Base-by-base conservation (phyloP, 2,888 invertebrate genomes). In the Clusia tigrina region DNA sequence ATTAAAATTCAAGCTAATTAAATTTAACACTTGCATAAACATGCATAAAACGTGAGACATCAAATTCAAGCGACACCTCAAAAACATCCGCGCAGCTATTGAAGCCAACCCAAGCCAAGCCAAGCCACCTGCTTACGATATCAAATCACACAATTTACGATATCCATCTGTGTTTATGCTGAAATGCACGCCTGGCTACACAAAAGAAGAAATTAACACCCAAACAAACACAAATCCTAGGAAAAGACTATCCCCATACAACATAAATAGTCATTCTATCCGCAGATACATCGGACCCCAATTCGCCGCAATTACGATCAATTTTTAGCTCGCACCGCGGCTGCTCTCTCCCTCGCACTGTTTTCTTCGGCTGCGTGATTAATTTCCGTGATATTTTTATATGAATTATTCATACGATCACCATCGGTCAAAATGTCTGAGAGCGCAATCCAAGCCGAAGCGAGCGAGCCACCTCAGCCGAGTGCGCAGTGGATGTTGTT, bases 71-170 rank as follows among this genome's bases (percentile, higher is more conserved):
- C n/a, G n/a, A n/a, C n/a, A n/a, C n/a, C n/a, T n/a, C 42, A 42
- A 42, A 42, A 42, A 42, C 12, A 42, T 12, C 10, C 42, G 3
- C 5, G 48, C 22, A 20, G 3, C 5, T 20, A 20, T 20, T 48
- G 18, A 22, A n/a, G n/a, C n/a, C n/a, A n/a, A n/a, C n/a, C n/a
- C n/a, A n/a, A n/a, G n/a, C n/a, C n/a, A n/a, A n/a, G n/a, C 42
- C 6, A 42, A 48, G 22, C 48, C 48, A 48, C 48, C 48, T 48
- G 48, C 20, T 48, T 48, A 48, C 48, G 48, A 18, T 48, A 48
- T 20, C 20, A 48, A 6, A 42, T n/a, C 42, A 15, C n/a, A n/a
- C 42, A n/a, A 48, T 18, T 48, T 48, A 20, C 48, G 48, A 48
- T 48, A 48, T 48, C n/a, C n/a, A n/a, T n/a, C n/a, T n/a, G n/a